Percentiles rank a stretch among this genome's conserved stretches.
phyloP scores from a whole-genome alignment of 37 sponge, comb jelly and placozoan genomes.

The Agelas oroides region DNA sequence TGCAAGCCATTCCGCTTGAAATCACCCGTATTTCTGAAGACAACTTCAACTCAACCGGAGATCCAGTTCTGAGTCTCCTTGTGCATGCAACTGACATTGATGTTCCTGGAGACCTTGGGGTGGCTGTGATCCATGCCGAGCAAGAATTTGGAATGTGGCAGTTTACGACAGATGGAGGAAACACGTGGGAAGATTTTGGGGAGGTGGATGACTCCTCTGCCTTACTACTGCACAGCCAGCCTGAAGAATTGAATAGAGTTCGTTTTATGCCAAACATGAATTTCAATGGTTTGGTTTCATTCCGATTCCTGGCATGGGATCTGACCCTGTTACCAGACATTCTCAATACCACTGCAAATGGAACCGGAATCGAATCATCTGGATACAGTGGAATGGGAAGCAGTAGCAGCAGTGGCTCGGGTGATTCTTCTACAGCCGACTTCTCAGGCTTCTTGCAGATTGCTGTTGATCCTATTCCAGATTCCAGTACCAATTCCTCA shows the following conservation, averaged over 20 bases:
- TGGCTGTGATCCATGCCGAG: conserved; percentile 72
- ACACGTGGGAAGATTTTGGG: conserved; percentile 73
- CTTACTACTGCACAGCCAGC: conserved; percentile 53
- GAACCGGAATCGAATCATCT: neutral
- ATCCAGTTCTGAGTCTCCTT: conserved; percentile 66
- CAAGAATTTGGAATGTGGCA: conserved; percentile 84
- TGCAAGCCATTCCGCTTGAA: conserved; percentile 48
- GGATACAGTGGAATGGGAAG: conserved; percentile 6
- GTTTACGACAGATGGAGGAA: conserved; percentile 61
- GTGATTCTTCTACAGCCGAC: neutral
- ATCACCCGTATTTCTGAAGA: conserved; percentile 79
- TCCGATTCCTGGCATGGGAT: conserved; percentile 88
- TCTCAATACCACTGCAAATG: neutral
- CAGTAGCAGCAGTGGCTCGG: conserved; percentile 15
- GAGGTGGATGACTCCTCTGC: conserved; percentile 42
- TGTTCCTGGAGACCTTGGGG: conserved; percentile 53
- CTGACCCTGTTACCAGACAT: conserved; percentile 22
- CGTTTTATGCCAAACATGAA: conserved; percentile 79
- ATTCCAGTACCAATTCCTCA: neutral
- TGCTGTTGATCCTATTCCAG: neutral
- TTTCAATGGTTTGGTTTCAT: conserved; percentile 73
- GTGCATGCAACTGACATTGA: conserved; percentile 72
- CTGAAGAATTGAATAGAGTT: conserved; percentile 34
- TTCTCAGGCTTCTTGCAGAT: neutral
- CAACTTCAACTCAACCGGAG: conserved; percentile 76